Percentiles rank a stretch among this genome's conserved stretches.
phyloP scores from a whole-genome alignment of 2,113 vertebrate genomes.

The Microtus oregoni region DNA sequence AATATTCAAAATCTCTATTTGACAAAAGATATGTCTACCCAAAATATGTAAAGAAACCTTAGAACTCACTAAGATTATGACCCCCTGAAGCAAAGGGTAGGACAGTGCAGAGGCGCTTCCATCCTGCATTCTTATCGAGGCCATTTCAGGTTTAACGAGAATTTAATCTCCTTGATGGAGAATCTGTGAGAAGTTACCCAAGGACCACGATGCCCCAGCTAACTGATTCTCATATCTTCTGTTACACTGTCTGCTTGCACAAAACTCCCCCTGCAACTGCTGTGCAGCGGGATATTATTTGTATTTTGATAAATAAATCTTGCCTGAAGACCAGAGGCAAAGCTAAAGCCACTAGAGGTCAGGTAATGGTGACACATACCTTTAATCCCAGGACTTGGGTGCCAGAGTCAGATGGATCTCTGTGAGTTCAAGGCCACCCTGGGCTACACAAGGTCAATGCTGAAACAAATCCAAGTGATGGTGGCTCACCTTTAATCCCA shows the following conservation, averaged over 20 bases:
- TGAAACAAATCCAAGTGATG: no score
- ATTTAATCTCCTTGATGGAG: not conserved
- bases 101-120: not conserved
- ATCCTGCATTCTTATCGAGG: not conserved
- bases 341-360: no score
- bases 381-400: no score
- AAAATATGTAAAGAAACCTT: not conserved
- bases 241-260: not conserved
- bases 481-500: no score
- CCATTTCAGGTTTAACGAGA: not conserved
- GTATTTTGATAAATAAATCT: no score
- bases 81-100: not conserved
- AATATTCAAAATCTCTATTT: not conserved
- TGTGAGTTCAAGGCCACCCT: no score
- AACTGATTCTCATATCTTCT: not conserved
- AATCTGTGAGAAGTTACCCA: not conserved
- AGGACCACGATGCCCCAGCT: not conserved
- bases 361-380: no score
- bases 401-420: no score
- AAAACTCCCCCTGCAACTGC: not conserved
- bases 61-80: not conserved
- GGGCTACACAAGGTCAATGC: no score
- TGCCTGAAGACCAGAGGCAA: no score
- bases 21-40: not conserved
- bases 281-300: no score